Evolutionary conservation across 2,797 vertebrate species (phyloP).

Genomic region (Poeciliopsis infans): DNA sequence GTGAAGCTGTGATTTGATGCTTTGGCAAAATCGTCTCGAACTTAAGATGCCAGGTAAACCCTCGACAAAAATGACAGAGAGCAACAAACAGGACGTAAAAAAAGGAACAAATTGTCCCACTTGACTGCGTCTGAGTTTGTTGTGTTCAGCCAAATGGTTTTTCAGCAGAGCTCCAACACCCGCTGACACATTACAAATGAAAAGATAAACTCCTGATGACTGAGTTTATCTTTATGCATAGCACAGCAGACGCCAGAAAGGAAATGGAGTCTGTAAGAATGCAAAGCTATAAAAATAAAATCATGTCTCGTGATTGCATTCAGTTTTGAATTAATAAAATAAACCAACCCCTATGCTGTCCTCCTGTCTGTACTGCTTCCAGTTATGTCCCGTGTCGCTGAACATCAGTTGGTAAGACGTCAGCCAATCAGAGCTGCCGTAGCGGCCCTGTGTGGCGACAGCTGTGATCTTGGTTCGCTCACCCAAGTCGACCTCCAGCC

Average conservation of each 20-base stretch:
- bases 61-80: neutral
- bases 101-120: conserved; percentile 4
- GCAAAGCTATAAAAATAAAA: neutral
- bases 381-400: conserved; percentile 92
- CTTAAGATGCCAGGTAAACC: neutral
- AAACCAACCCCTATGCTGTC: conserved; percentile 80
- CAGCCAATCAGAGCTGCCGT: conserved; percentile 93
- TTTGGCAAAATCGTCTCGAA: neutral
- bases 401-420: conserved; percentile 88
- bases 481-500: conserved; percentile 90
- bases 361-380: conserved; percentile 90
- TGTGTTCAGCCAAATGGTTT: conserved; percentile 26
- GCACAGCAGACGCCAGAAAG: conserved; percentile 3
- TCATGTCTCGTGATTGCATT: neutral
- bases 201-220: conserved; percentile 29
- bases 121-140: conserved; percentile 6
- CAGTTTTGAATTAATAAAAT: neutral
- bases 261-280: neutral
- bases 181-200: conserved; percentile 46
- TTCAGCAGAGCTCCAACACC: conserved; percentile 8
- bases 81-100: neutral
- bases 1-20: neutral
- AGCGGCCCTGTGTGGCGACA: conserved; percentile 89
- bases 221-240: conserved; percentile 18
- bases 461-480: conserved; percentile 87